Conservation (phyloP, 2,888 invertebrate species). For the Tuberolachnus salignus region DNA sequence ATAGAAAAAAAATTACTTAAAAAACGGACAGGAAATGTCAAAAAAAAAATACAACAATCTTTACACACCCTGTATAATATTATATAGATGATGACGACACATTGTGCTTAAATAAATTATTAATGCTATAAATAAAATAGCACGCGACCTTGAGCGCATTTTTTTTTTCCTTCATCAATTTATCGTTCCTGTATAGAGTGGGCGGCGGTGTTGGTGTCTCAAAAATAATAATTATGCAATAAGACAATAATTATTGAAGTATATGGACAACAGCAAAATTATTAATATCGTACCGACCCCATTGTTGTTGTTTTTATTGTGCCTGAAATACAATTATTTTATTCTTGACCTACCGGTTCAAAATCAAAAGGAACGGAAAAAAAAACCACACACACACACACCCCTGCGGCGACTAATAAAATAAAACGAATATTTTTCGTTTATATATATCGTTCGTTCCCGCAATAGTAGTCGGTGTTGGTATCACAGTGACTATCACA, state of each 20-base stretch:
- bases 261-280: background rate
- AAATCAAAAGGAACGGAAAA: too few species aligned
- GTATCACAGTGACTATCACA: too few species aligned
- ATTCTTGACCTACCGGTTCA: background rate
- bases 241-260: background rate
- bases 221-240: background rate
- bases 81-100: slow-evolving; percentile 17
- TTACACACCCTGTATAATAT: slow-evolving; percentile 29
- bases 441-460: too few species aligned
- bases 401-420: too few species aligned
- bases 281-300: background rate
- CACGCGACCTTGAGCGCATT: background rate
- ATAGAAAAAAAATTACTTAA: background rate
- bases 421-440: too few species aligned
- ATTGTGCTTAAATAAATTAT: slow-evolving; percentile 40
- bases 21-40: slow-evolving; percentile 30
- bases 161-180: slow-evolving; percentile 33
- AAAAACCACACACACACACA: too few species aligned
- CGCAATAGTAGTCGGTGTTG: too few species aligned
- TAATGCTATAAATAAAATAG: slow-evolving; percentile 37
- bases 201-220: background rate
- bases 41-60: slow-evolving; percentile 39
- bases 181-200: slow-evolving; percentile 2
- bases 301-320: background rate
- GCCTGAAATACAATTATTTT: background rate